Percentiles rank a stretch among this genome's conserved stretches.
Evolutionary conservation across 2,797 vertebrate species (phyloP).

Genomic region (Galago senegalensis): DNA sequence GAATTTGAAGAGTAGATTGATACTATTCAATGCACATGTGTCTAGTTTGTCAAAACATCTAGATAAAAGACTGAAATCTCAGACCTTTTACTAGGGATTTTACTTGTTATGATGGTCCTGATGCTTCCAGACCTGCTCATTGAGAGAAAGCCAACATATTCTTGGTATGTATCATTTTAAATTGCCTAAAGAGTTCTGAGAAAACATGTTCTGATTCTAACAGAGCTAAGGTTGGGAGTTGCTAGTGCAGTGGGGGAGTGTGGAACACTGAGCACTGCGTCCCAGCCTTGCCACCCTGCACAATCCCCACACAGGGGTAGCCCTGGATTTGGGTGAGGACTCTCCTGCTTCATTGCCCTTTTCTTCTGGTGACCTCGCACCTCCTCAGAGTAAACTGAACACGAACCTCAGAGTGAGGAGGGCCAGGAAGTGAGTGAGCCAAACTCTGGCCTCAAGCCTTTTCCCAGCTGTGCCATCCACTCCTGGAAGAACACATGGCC

Average conservation of each 20-base stretch:
- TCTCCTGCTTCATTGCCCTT: neutral
- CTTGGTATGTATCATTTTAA: neutral
- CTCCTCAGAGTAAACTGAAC: neutral
- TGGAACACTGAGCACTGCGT: neutral
- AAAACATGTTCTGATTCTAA: neutral
- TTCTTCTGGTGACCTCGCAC: neutral
- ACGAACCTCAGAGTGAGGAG: neutral
- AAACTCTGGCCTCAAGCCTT: neutral
- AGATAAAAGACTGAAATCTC: neutral
- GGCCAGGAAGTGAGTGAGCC: neutral
- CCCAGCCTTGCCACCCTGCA: fast-evolving
- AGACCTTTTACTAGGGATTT: neutral
- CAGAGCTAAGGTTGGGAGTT: neutral
- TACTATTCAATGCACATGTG: slow-evolving; percentile 51
- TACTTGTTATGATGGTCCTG: neutral
- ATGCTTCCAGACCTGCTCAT: neutral
- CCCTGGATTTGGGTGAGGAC: neutral
- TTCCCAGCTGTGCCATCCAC: neutral
- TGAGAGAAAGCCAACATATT: neutral
- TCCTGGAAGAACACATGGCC: neutral
- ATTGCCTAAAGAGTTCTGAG: neutral
- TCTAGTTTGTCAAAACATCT: slow-evolving; percentile 53
- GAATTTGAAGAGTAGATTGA: neutral
- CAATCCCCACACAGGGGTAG: fast-evolving
- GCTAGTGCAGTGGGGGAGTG: fast-evolving